These are phyloP conservation scores for Tenthredo mesomela DNA, from an alignment of 2,888 invertebrate genomes.

Conservation along the genomic window DNA sequence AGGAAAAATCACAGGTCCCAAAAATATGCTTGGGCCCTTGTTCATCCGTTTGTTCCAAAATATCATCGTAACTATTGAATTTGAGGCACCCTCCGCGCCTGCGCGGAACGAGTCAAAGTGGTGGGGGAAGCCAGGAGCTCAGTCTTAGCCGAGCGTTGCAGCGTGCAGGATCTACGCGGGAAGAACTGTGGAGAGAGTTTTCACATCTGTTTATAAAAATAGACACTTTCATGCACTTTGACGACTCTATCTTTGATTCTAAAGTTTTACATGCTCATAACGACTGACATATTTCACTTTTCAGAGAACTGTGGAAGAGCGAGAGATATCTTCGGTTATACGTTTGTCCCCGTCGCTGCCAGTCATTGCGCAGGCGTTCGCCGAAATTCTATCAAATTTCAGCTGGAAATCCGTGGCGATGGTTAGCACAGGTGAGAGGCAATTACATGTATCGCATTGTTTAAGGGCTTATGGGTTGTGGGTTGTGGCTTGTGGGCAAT, in stretches of 20 bases:
- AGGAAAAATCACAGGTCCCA: background rate
- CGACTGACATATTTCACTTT: constrained; percentile 45
- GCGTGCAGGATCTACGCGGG: background rate
- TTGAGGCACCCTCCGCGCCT: background rate
- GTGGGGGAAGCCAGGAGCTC: background rate
- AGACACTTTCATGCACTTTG: background rate
- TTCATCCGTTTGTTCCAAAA: background rate
- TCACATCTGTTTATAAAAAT: background rate
- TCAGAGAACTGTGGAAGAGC: constrained; percentile 66
- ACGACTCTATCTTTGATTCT: background rate
- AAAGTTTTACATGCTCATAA: background rate
- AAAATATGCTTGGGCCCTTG: background rate
- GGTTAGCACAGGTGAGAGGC: constrained; percentile 79
- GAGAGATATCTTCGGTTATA: constrained; percentile 66
- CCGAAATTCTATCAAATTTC: constrained; percentile 79
- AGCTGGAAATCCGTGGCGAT: constrained; percentile 81
- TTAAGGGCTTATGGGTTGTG: background rate
- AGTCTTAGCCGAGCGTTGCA: background rate
- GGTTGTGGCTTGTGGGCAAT: background rate
- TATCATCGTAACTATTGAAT: background rate
- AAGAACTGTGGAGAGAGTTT: background rate
- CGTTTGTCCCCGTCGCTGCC: constrained; percentile 78
- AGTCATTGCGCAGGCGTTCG: constrained; percentile 78
- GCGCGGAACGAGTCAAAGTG: background rate
- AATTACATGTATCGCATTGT: background rate